Conservation (phyloP, 2,113 vertebrate genomes). For the Gallinago jamesoni region DNA sequence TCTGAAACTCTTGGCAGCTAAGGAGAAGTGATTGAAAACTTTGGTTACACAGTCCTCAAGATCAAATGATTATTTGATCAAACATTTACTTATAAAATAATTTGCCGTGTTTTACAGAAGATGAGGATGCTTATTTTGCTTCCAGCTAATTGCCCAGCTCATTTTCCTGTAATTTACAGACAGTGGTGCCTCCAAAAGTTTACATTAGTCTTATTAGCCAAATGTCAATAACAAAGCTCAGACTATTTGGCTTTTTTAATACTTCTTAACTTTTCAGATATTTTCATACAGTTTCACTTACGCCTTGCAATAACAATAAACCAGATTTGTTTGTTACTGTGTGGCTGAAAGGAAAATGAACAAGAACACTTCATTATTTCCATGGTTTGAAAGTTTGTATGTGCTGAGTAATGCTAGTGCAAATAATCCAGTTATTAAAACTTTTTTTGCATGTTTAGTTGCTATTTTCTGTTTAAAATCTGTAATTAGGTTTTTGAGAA, state of each 20-base stretch:
- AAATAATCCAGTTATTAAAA: neutral
- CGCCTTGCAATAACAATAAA: neutral
- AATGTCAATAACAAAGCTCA: neutral
- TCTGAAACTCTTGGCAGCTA: slow-evolving; percentile 20
- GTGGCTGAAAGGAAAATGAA: neutral
- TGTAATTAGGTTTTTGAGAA: neutral
- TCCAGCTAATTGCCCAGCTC: slow-evolving; percentile 34
- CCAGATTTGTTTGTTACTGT: neutral
- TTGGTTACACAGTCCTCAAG: slow-evolving; percentile 2
- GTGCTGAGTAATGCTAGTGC: neutral
- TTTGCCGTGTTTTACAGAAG: slow-evolving; percentile 7
- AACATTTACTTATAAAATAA: slow-evolving; percentile 23
- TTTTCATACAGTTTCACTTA: neutral
- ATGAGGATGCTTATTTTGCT: slow-evolving; percentile 26
- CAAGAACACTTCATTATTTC: neutral
- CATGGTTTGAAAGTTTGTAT: neutral
- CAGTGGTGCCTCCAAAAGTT: neutral
- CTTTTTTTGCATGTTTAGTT: neutral
- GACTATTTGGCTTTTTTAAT: neutral
- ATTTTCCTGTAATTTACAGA: slow-evolving; percentile 27
- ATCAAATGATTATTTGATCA: slow-evolving; percentile 40
- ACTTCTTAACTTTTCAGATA: neutral
- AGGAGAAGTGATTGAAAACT: slow-evolving; percentile 50
- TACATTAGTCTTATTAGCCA: neutral
- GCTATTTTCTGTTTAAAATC: neutral